Conservation (phyloP, 2,888 invertebrate genomes). For the Vesta saturnalis region DNA sequence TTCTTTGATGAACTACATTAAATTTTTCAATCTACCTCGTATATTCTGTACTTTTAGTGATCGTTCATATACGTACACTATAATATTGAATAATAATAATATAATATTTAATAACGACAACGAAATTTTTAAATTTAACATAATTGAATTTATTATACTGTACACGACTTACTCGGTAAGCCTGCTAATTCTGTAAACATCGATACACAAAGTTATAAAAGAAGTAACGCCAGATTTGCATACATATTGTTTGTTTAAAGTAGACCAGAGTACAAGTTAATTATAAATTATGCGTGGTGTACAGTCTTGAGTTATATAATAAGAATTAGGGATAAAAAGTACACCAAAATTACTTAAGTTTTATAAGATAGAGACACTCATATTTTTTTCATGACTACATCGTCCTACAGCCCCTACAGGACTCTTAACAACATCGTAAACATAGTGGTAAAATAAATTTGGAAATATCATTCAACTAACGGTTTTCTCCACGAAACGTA, state of each 20-base stretch:
- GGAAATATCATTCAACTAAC: conserved; percentile 49
- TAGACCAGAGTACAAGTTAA: conserved; percentile 18
- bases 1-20: too few relatives aligned
- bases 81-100: too few relatives aligned
- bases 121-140: not conserved
- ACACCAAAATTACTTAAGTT: conserved; percentile 50
- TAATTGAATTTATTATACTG: not conserved
- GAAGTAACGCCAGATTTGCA: conserved; percentile 7
- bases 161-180: not conserved
- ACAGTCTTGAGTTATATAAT: conserved; percentile 24
- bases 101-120: too few relatives aligned
- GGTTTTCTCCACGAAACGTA: conserved; percentile 40
- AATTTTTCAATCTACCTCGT: too few relatives aligned
- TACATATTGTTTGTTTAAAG: conserved; percentile 9
- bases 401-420: conserved; percentile 48
- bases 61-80: too few relatives aligned
- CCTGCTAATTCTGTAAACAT: too few relatives aligned
- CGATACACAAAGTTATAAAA: not conserved
- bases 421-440: conserved; percentile 52
- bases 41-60: too few relatives aligned
- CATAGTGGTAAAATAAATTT: conserved; percentile 53
- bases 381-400: conserved; percentile 50
- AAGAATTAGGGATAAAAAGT: conserved; percentile 31
- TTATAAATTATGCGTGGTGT: conserved; percentile 21
- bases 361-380: conserved; percentile 51